phyloP scores from a whole-genome alignment of 2,888 invertebrate species.

The Drosophila imparisetae region DNA sequence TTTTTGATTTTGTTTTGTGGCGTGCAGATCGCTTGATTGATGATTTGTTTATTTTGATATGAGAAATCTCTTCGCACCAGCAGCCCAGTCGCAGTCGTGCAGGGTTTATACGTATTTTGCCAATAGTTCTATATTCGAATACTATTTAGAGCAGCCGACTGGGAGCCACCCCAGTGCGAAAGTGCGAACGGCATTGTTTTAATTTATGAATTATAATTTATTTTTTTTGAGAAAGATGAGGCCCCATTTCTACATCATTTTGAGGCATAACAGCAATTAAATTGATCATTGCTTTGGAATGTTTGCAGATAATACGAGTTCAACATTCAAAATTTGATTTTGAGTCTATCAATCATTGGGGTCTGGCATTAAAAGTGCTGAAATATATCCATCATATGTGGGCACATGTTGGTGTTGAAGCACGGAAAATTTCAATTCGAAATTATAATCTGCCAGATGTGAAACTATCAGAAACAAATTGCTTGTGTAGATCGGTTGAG shows the following conservation, averaged over 20 bases:
- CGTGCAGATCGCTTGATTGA: conserved; percentile 78
- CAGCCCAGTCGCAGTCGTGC: conserved; percentile 10
- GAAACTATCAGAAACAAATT: background rate
- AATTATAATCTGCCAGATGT: conserved; percentile 13
- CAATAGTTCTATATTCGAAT: conserved; percentile 45
- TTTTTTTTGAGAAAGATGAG: conserved; percentile 45
- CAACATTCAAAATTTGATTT: conserved; percentile 28
- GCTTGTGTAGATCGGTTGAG: background rate
- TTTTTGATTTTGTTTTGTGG: conserved; percentile 26
- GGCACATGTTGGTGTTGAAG: background rate
- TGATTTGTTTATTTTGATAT: conserved; percentile 82
- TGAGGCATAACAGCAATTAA: conserved; percentile 62
- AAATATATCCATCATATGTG: conserved; percentile 47
- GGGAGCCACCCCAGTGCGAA: conserved; percentile 49
- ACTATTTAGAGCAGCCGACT: conserved; percentile 45
- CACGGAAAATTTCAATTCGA: background rate
- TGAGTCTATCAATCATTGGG: conserved; percentile 66
- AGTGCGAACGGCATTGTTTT: conserved; percentile 49
- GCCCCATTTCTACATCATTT: conserved; percentile 59
- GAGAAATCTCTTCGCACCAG: conserved; percentile 74
- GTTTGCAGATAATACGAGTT: conserved; percentile 48
- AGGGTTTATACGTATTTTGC: conserved; percentile 44
- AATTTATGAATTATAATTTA: conserved; percentile 77
- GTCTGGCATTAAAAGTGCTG: conserved; percentile 26
- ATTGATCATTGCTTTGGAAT: conserved; percentile 49